phyloP scores from a whole-genome alignment of 2,888 invertebrate genomes.

The Oscheius sp. region DNA sequence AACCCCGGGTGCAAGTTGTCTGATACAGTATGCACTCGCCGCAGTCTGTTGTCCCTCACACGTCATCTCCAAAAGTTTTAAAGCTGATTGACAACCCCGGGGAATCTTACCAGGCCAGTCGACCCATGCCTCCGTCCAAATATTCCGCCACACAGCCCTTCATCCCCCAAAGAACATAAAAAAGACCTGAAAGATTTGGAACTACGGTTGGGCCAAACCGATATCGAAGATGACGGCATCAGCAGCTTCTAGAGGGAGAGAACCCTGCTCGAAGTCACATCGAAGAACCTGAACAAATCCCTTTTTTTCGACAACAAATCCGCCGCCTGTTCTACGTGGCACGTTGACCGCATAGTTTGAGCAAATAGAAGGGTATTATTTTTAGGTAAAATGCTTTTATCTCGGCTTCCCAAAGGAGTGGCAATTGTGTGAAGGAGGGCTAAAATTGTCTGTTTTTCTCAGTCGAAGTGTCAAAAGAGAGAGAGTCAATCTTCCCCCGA shows the following conservation, averaged over 20 bases:
- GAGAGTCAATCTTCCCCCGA: background rate
- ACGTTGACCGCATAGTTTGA: conserved; percentile 12
- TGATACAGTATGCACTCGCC: too few relatives aligned
- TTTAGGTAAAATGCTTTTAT: conserved; percentile 14
- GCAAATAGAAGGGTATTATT: background rate
- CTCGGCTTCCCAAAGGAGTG: background rate
- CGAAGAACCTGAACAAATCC: conserved; percentile 52
- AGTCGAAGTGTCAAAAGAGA: background rate
- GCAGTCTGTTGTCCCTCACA: background rate
- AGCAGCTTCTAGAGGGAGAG: conserved; percentile 54
- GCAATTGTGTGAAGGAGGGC: too few relatives aligned
- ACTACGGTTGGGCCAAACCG: too few relatives aligned
- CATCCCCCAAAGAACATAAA: conserved; percentile 67
- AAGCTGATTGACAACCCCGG: too few relatives aligned
- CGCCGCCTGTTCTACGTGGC: background rate
- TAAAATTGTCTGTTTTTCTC: background rate
- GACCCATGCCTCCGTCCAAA: conserved; percentile 63
- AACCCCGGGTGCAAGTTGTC: too few relatives aligned
- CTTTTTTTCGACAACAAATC: background rate
- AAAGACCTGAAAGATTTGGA: too few relatives aligned
- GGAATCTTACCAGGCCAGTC: conserved; percentile 28
- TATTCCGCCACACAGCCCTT: conserved; percentile 65
- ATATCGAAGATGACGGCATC: conserved; percentile 64
- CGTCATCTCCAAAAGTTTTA: too few relatives aligned
- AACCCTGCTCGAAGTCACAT: conserved; percentile 62